Conservation (phyloP, 2,113 vertebrate genomes). For the Hipposideros armiger region DNA sequence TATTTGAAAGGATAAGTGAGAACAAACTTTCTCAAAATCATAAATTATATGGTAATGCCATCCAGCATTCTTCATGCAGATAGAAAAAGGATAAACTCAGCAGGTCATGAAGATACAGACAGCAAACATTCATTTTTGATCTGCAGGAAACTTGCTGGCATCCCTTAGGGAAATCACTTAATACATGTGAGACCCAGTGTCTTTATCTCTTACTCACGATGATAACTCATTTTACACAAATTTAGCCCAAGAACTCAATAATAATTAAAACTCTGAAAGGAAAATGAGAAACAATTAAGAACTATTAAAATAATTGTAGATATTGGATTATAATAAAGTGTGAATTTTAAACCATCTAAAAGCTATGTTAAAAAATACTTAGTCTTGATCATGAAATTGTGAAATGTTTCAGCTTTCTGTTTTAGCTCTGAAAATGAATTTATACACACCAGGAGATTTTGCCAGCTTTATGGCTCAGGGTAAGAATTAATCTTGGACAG, state of each 20-base stretch:
- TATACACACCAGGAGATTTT: constrained; percentile 34
- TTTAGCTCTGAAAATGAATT: constrained; percentile 64
- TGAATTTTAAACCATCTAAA: neutral
- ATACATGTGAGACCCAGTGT: neutral
- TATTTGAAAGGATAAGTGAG: constrained; percentile 32
- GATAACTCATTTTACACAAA: constrained; percentile 16
- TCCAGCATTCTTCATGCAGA: neutral
- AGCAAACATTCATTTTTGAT: constrained; percentile 5
- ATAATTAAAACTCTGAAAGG: constrained; percentile 37
- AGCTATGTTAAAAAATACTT: neutral
- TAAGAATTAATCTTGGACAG: constrained; percentile 62
- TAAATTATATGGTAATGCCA: constrained; percentile 1
- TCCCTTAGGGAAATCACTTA: neutral
- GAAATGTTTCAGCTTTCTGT: constrained; percentile 44
- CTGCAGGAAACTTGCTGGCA: constrained; percentile 2
- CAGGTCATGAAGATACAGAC: neutral
- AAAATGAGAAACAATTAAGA: constrained; percentile 46
- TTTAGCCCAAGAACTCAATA: neutral
- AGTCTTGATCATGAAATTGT: neutral
- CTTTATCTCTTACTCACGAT: neutral
- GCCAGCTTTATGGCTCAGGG: constrained; percentile 1
- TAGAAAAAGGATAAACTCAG: constrained; percentile 15
- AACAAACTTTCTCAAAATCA: constrained; percentile 43
- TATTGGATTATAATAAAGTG: neutral
- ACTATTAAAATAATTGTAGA: constrained; percentile 24